Base-by-base conservation (phyloP, 2,797 vertebrate genomes). In the Anguilla anguilla region DNA sequence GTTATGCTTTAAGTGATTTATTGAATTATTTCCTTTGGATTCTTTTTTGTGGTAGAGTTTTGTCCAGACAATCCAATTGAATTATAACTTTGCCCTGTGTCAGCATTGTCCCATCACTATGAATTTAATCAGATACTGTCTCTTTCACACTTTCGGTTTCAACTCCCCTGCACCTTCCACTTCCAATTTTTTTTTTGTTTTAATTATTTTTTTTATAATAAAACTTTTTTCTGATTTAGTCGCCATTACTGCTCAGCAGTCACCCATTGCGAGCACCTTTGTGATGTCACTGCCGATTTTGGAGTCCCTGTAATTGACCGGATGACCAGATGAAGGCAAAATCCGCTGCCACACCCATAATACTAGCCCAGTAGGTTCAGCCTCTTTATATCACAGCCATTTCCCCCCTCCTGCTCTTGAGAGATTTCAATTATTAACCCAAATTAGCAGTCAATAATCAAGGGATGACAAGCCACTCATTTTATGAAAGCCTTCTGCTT, bases 381-480 rank as follows among this genome's bases (percentile, higher is more conserved):
- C 79, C 79, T 9, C 46, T 49, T n/a, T 13, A 82, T 13, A 82
- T 51, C 43, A 82, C 46, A 49, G 55, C 55, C n/a, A 85, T n/a
- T 64, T 61, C 31, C 9, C 31, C 15, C 59, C 10, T 69, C 25
- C 85, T 74, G 67, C 43, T 72, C 31, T 53, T n/a, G n/a, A 86
- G 64, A 53, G 51, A 25, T 39, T 55, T 88, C 61, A 88, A 88
- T 61, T 85, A 81, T 88, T 88, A 81, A 85, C 19, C 74, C 35
- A 86, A 86, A 88, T 25, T 85, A 85, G 84, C 84, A n/a, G 28
- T 31, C 35, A 59, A 85, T 88, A 84, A 88, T 57, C 43, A 84
- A 87, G 53, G 55, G 87, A 88, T 85, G 84, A 79, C 7, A 31
- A 59, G 72, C 22, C 28, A 59, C 53, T 87, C 51, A 46, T 87